These are phyloP conservation scores for Rhinella marina DNA, from an alignment of 2,797 vertebrate genomes.

Conservation along the genomic window DNA sequence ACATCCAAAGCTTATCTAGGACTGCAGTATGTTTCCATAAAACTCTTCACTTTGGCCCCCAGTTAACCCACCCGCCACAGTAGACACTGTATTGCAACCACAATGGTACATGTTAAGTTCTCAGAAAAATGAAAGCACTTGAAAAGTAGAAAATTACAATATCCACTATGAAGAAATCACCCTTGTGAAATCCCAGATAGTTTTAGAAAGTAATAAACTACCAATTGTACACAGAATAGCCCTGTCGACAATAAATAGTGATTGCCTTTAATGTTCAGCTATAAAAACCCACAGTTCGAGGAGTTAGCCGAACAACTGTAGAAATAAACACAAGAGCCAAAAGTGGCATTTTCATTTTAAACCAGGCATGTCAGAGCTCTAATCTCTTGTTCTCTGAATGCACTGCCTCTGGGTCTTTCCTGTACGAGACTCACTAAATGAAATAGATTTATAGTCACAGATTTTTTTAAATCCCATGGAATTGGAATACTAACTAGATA, in stretches of 20 bases:
- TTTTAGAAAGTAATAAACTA: conserved; percentile 35
- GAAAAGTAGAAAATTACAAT: conserved; percentile 24
- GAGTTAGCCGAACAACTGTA: conserved; percentile 55
- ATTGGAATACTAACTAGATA: conserved; percentile 60
- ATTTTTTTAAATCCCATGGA: conserved; percentile 60
- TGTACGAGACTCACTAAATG: conserved; percentile 58
- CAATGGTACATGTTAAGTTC: not conserved
- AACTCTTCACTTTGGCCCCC: not conserved
- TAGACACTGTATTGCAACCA: not conserved
- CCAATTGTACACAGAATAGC: conserved; percentile 39
- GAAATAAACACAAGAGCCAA: conserved; percentile 60
- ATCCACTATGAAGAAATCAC: conserved; percentile 26
- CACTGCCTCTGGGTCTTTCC: conserved; percentile 59
- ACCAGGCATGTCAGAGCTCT: conserved; percentile 58
- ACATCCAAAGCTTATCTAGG: not conserved
- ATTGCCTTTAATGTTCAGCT: conserved; percentile 52
- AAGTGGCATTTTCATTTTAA: conserved; percentile 59
- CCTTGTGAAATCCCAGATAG: conserved; percentile 31
- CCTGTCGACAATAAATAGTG: conserved; percentile 50
- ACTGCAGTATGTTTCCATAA: not conserved
- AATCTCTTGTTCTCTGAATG: conserved; percentile 60
- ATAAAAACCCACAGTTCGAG: conserved; percentile 51
- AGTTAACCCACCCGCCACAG: not conserved
- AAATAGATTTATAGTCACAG: conserved; percentile 61
- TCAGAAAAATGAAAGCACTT: conserved; percentile 12